phyloP scores from a whole-genome alignment of 1,140 invertebrate genomes.

The Drosophila baimaii region DNA sequence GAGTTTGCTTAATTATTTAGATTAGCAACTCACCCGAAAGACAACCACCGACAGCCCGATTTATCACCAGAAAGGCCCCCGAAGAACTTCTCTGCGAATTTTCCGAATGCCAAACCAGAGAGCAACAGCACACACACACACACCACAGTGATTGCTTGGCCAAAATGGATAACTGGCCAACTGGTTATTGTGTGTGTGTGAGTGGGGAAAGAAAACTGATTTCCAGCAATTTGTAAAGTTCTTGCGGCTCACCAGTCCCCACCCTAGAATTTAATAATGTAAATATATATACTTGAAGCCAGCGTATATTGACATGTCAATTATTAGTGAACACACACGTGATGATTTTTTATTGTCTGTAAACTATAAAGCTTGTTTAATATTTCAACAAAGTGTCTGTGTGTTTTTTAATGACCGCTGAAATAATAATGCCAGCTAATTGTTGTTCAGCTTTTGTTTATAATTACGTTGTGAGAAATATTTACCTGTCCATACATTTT shows the following conservation, averaged over 20 bases:
- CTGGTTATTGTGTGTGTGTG: not conserved
- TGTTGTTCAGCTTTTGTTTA: not conserved
- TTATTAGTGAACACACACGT: constrained; percentile 10
- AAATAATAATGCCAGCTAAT: constrained; percentile 27
- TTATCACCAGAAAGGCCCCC: constrained; percentile 51
- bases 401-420: constrained; percentile 1
- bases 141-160: constrained; percentile 18
- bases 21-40: constrained; percentile 64
- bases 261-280: constrained; percentile 15
- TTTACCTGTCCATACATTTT: not conserved
- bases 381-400: not conserved
- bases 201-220: constrained; percentile 5
- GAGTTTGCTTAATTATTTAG: constrained; percentile 79
- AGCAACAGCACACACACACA: too few relatives aligned
- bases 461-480: constrained; percentile 1
- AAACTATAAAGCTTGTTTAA: not conserved
- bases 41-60: constrained; percentile 47
- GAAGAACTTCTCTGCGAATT: constrained; percentile 44
- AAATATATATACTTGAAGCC: constrained; percentile 1
- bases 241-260: constrained; percentile 27
- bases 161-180: constrained; percentile 3
- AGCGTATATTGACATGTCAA: constrained; percentile 22
- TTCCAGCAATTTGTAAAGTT: constrained; percentile 32
- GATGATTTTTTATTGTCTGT: constrained; percentile 17
- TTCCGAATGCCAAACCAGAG: constrained; percentile 3